A percentile compares a stretch with the other conserved stretches of the same genome.
Evolutionary conservation across 2,888 invertebrate species (phyloP).

Genomic region (Conus canariensis): DNA sequence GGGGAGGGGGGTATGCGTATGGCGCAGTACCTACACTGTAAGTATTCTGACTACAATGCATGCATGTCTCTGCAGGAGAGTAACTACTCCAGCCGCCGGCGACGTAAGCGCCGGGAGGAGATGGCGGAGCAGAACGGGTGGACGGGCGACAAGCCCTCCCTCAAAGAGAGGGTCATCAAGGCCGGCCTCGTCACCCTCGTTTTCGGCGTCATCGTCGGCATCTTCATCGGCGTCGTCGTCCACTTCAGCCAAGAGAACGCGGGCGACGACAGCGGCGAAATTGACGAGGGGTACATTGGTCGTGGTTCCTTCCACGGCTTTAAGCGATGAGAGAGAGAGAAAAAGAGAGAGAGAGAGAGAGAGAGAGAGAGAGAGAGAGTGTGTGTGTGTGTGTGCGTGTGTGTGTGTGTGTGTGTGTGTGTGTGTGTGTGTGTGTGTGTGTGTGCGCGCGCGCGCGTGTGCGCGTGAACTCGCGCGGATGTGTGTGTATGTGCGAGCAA

Average conservation of each 20-base stretch:
- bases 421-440: too few species aligned
- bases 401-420: too few species aligned
- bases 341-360: neutral
- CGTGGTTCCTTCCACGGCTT: neutral
- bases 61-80: neutral
- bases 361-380: neutral
- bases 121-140: constrained; percentile 27
- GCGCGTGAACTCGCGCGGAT: too few species aligned
- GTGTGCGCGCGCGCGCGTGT: too few species aligned
- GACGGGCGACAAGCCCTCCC: constrained; percentile 14
- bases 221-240: constrained; percentile 45
- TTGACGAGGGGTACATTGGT: neutral
- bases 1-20: too few species aligned
- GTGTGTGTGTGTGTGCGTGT: too few species aligned
- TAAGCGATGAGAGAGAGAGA: neutral
- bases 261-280: neutral
- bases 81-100: constrained; percentile 38
- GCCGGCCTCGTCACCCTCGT: constrained; percentile 35
- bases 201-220: constrained; percentile 36
- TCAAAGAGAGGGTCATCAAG: constrained; percentile 39
- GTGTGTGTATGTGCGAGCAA: too few species aligned
- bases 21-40: too few species aligned
- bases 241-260: constrained; percentile 35
- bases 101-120: constrained; percentile 35
- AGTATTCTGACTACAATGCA: too few species aligned